A percentile compares a stretch with the other conserved stretches of the same genome.
These are phyloP conservation scores for Yponomeuta plumbellus DNA, from an alignment of 2,888 invertebrate species.

Conservation along the genomic window DNA sequence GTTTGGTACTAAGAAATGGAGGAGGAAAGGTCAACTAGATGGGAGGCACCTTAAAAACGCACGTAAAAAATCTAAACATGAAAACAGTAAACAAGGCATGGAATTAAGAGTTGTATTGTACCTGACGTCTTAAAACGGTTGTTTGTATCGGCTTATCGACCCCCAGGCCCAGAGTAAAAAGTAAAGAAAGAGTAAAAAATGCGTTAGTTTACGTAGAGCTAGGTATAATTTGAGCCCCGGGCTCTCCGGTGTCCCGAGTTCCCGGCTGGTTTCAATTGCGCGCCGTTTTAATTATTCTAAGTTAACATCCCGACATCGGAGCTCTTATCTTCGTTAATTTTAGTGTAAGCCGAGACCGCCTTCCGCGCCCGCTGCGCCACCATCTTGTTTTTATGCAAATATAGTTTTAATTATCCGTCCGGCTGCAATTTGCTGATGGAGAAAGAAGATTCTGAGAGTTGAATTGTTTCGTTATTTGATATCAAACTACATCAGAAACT, in stretches of 20 bases:
- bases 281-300: conserved; percentile 39
- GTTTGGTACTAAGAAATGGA: no score
- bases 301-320: conserved; percentile 32
- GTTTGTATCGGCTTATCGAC: no score
- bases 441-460: not conserved
- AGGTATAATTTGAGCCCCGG: not conserved
- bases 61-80: no score
- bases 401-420: conserved; percentile 21
- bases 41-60: no score
- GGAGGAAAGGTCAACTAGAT: no score
- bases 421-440: not conserved
- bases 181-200: no score
- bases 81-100: no score
- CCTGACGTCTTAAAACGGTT: no score
- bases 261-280: conserved; percentile 11
- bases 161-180: no score
- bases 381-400: conserved; percentile 32
- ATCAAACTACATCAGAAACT: not conserved
- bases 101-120: no score
- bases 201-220: no score
- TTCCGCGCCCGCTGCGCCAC: not conserved
- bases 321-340: conserved; percentile 50
- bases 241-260: not conserved
- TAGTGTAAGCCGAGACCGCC: conserved; percentile 39
- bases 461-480: not conserved